phyloP scores from a whole-genome alignment of 1,140 invertebrate genomes.

The Lepeophtheirus salmonis region DNA sequence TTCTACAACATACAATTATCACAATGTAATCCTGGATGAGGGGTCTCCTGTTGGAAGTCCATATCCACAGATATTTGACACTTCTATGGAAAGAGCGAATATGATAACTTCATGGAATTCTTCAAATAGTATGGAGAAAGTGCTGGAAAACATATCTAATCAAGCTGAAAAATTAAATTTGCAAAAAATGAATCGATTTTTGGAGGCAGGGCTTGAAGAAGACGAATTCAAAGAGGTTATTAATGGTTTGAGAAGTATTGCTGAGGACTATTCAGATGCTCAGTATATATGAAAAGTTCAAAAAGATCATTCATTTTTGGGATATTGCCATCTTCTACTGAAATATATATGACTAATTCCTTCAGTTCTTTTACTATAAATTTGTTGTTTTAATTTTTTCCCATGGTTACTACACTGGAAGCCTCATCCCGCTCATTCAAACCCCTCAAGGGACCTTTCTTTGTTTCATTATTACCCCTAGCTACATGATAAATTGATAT shows the following conservation, averaged over 20 bases:
- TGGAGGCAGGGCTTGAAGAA: conserved; percentile 3
- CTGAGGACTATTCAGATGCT: background rate
- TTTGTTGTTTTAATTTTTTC: too few relatives aligned
- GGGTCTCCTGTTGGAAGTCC: background rate
- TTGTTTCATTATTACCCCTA: too few relatives aligned
- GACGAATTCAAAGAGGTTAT: background rate
- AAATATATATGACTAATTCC: too few relatives aligned
- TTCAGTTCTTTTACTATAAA: too few relatives aligned
- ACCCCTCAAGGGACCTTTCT: too few relatives aligned
- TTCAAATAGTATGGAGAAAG: background rate
- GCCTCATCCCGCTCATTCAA: too few relatives aligned
- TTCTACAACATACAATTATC: background rate
- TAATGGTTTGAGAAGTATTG: background rate
- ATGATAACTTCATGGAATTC: conserved; percentile 6
- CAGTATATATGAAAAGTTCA: too few relatives aligned
- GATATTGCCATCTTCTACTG: too few relatives aligned
- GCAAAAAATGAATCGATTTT: conserved; percentile 7
- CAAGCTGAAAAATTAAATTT: background rate
- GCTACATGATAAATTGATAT: too few relatives aligned
- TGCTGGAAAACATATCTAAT: background rate
- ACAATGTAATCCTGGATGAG: background rate
- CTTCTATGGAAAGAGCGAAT: background rate
- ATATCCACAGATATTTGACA: background rate
- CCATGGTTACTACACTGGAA: too few relatives aligned
- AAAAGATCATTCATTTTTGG: too few relatives aligned